Base-by-base conservation (phyloP, 2,797 vertebrate species). In the Petrocephalus sullivani region DNA sequence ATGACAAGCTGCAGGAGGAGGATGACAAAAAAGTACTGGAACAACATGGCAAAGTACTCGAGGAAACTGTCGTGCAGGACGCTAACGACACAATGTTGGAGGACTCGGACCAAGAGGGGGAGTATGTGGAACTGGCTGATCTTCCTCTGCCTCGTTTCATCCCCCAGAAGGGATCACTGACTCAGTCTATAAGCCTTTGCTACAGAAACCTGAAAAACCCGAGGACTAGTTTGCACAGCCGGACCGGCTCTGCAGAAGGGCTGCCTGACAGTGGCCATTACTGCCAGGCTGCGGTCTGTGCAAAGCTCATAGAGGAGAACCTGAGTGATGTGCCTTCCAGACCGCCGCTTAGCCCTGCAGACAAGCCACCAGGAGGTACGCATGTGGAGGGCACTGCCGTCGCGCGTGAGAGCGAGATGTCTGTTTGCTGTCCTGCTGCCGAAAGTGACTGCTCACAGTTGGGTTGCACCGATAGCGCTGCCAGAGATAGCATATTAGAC, bases 41-140 rank as follows among this genome's bases (percentile, higher is more conserved):
- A n/a, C 23, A 23, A 37, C 41, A 87, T 49, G 33, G 1, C 21
- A 8, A 64, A 51, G 19, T 49, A 16, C 85, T 64, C n/a, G 37
- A 87, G 57, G 28, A 23, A 46, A 28, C 85, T 0, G 54, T 3
- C 91, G 89, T 33, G 9, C 67, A 75, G 67, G 67, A 75, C 14
- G 14, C 67, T 75, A 41, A 75, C 16, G 67, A 41, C 87, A 89
- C 83, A 85, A 90, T 8, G 4, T 90, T 51, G 56, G 93, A 95
- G 1, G 89, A 53, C 0, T 93, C 94, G 4, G 91, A 92, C 53
- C 95, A 95, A 0, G 96, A 97, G 93, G 97, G 96, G 7, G 97
- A 97, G 56, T 97, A 97, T 0, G 96, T 97, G 84, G 96, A 96
- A 89, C 92, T 97, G 88, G 88, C 90, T 0, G 95, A 96, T 90